Percentiles rank a stretch among this genome's conserved stretches.
Evolutionary conservation across 2,113 vertebrate species (phyloP).

Genomic region (Neotoma lepida): DNA sequence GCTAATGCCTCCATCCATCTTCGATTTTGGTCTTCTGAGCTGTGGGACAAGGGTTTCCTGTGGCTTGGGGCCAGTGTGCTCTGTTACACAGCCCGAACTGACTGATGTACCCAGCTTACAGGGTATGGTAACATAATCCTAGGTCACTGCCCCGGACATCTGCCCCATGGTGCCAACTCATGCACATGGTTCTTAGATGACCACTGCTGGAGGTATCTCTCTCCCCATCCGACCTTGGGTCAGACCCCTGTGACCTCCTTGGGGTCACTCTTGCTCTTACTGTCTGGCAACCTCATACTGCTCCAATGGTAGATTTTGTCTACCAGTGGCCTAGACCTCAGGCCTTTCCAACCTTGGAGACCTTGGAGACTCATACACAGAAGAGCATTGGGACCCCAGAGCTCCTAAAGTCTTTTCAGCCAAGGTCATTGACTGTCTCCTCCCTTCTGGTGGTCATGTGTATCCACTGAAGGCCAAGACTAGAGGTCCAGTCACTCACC

Average conservation of each 20-base stretch:
- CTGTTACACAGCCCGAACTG: neutral
- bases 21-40: neutral
- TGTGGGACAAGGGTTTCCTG: neutral
- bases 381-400: neutral
- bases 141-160: no score
- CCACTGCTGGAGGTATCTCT: accelerated
- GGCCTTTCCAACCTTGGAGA: neutral
- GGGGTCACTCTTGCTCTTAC: neutral
- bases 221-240: neutral
- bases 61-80: neutral
- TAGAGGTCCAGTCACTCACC: neutral
- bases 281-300: neutral
- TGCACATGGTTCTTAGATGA: neutral
- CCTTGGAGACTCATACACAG: neutral
- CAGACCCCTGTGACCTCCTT: neutral
- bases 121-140: neutral
- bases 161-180: no score
- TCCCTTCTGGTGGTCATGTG: neutral
- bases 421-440: neutral
- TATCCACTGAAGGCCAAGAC: neutral
- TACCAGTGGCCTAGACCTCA: no score
- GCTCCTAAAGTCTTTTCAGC: neutral
- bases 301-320: neutral
- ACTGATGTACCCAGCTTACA: neutral
- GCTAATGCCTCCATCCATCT: accelerated